Evolutionary conservation across 2,888 invertebrate genomes (phyloP).

Genomic region (Rhaphigaster nebulosa): DNA sequence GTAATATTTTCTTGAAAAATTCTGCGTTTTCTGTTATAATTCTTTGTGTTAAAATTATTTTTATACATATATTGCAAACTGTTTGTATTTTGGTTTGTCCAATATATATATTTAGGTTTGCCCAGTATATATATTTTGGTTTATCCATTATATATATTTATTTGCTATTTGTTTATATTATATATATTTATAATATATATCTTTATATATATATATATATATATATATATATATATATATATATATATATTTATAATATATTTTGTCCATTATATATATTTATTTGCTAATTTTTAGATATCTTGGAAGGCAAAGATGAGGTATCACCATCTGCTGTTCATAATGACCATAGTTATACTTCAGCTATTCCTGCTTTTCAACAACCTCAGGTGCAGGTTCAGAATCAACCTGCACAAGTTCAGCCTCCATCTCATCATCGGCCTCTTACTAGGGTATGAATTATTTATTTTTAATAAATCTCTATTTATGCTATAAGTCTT

Average conservation of each 20-base stretch:
- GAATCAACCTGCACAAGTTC: not conserved
- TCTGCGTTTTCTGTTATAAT: not conserved
- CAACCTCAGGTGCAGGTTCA: slow-evolving; percentile 47
- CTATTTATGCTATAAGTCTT: not conserved
- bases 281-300: slow-evolving; percentile 57
- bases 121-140: too few species aligned
- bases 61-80: too few species aligned
- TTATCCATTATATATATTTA: too few species aligned
- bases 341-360: slow-evolving; percentile 63
- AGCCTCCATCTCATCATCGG: slow-evolving; percentile 26
- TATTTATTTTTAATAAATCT: not conserved
- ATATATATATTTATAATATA: too few species aligned
- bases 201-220: too few species aligned
- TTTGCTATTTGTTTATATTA: too few species aligned
- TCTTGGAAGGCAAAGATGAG: slow-evolving; percentile 62
- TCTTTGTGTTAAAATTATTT: not conserved
- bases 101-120: too few species aligned
- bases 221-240: too few species aligned
- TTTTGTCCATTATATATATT: not conserved
- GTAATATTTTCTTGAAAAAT: slow-evolving; percentile 47
- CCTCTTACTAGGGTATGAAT: slow-evolving; percentile 54
- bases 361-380: slow-evolving; percentile 37
- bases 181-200: too few species aligned
- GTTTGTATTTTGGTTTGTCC: too few species aligned
- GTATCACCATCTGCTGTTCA: slow-evolving; percentile 58